Percentiles rank a stretch among this genome's conserved stretches.
Conservation (phyloP, 2,797 vertebrate species). For the Hozukius guyotensis region DNA sequence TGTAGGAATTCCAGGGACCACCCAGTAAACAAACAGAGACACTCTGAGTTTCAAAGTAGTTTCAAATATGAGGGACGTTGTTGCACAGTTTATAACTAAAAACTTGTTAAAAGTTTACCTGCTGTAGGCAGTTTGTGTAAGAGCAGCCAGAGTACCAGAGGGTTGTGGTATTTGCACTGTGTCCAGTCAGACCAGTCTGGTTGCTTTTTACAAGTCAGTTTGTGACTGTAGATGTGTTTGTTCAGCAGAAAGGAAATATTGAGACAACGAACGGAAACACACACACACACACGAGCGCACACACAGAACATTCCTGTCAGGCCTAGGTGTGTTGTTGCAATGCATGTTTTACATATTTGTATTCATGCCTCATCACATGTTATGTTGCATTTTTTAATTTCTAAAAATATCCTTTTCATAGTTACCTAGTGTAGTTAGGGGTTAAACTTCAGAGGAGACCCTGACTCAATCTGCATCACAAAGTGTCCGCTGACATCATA, state of each 20-base stretch:
- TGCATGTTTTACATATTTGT: constrained; percentile 45
- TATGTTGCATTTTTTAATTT: not conserved
- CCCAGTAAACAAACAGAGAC: constrained; percentile 72
- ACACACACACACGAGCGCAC: not conserved
- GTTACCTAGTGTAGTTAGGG: not conserved
- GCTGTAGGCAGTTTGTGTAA: constrained; percentile 4
- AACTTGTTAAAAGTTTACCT: not conserved
- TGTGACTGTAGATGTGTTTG: constrained; percentile 48
- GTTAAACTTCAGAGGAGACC: not conserved
- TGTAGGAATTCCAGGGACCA: constrained; percentile 73
- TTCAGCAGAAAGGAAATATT: constrained; percentile 31
- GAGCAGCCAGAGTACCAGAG: constrained; percentile 1
- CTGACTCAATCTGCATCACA: constrained; percentile 2
- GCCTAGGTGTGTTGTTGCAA: constrained; percentile 34
- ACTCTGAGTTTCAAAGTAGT: constrained; percentile 4
- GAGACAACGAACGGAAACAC: not conserved
- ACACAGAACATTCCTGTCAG: constrained; percentile 37
- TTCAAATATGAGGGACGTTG: not conserved
- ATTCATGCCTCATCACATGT: constrained; percentile 3
- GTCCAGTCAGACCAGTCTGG: constrained; percentile 69
- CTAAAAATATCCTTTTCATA: not conserved
- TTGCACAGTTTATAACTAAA: not conserved
- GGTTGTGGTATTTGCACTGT: constrained; percentile 43
- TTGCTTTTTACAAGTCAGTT: constrained; percentile 1
- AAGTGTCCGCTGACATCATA: constrained; percentile 42